Conservation (phyloP, 2,888 invertebrate genomes). For the Heliconius charithonia region DNA sequence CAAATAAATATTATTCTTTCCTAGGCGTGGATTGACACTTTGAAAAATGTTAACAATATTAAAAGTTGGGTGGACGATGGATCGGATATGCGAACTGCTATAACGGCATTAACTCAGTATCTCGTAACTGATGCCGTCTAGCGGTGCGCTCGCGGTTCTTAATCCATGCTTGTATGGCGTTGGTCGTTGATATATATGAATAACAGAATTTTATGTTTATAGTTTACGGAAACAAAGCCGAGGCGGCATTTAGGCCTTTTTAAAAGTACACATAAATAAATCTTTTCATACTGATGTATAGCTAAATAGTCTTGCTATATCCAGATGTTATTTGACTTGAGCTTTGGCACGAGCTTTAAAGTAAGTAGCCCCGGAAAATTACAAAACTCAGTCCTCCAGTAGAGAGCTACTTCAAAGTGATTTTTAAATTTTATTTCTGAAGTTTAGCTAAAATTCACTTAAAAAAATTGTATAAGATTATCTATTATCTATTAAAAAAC, state of each 20-base stretch:
- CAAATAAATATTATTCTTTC: too few relatives aligned
- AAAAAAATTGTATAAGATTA: background rate
- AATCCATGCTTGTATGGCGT: too few relatives aligned
- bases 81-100: too few relatives aligned
- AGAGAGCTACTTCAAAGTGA: conserved; percentile 7
- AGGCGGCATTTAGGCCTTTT: background rate
- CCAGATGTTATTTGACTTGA: conserved; percentile 19
- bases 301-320: background rate
- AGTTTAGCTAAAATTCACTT: conserved; percentile 8
- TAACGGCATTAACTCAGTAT: too few relatives aligned
- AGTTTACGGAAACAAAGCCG: too few relatives aligned
- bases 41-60: too few relatives aligned
- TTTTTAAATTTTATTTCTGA: conserved; percentile 7
- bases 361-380: conserved; percentile 23
- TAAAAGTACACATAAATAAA: background rate
- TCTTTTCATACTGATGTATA: background rate
- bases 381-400: conserved; percentile 9
- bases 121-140: too few relatives aligned
- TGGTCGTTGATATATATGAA: too few relatives aligned
- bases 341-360: conserved; percentile 16
- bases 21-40: too few relatives aligned
- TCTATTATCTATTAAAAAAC: background rate
- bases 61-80: too few relatives aligned
- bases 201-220: too few relatives aligned
- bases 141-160: too few relatives aligned